A percentile compares a stretch with the other conserved stretches of the same genome.
These are phyloP conservation scores for Dryococelus australis DNA, from an alignment of 2,888 invertebrate species.

Conservation along the genomic window DNA sequence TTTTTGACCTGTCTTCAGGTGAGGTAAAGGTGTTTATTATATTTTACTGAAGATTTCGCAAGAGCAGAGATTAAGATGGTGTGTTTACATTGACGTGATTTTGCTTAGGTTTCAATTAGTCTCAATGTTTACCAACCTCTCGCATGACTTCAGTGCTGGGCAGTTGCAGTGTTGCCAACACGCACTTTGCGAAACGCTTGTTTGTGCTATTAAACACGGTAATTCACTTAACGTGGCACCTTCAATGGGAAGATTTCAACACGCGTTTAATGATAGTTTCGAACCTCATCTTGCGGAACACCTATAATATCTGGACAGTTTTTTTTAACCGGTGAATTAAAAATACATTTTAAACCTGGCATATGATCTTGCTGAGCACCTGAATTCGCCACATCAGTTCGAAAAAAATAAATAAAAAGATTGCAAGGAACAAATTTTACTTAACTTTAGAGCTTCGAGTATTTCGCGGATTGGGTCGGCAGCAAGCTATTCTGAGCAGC, in stretches of 20 bases:
- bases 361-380: not conserved
- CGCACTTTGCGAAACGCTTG: too few species aligned
- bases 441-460: not conserved
- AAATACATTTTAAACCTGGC: not conserved
- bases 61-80: not conserved
- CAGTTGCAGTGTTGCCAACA: not conserved
- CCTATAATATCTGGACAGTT: not conserved
- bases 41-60: not conserved
- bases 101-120: not conserved
- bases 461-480: too few species aligned
- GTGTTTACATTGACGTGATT: too few species aligned
- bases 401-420: not conserved
- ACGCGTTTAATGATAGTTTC: too few species aligned
- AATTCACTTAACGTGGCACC: too few species aligned
- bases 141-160: not conserved
- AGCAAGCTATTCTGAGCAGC: too few species aligned
- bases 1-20: not conserved
- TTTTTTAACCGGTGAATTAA: not conserved
- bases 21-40: not conserved
- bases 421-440: too few species aligned
- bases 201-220: too few species aligned
- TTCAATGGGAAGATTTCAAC: too few species aligned
- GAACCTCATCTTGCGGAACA: not conserved
- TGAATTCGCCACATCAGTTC: not conserved
- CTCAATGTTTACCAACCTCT: not conserved